Evolutionary conservation across 2,797 vertebrate species (phyloP), one percentile per base, ranked within the genome.

Genomic region (Chaenodraco wilsoni): DNA sequence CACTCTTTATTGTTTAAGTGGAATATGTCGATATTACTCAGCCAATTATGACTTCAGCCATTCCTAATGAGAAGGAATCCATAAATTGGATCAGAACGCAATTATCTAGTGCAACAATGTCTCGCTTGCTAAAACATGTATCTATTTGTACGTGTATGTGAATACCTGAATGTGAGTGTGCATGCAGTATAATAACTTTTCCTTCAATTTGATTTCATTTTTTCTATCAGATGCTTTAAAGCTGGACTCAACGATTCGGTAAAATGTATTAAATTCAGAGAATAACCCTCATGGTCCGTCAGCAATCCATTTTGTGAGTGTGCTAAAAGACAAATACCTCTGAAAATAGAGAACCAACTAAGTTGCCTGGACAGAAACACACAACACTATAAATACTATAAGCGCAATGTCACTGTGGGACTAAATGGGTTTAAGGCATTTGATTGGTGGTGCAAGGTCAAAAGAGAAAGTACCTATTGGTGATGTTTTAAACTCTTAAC

Each of bases 31-130:
- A 9, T 44, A 59, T 66, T 2, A 8, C 43, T 43, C 14, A 1
- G 40, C 16, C 60, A 66, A 63, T 66, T 65, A 61, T 5, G 65
- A 56, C 15, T 27, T 74, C 16, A 60, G 21, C 12, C 9, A 13
- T 17, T 17, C 15, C 7, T 19, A 14, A 59, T 40, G 13, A 40
- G 9, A 56, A 56, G 16, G 0, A 55, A 31, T 43, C 43, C 2
- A 17, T 44, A 19, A 9, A 33, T 9, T 60, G 7, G 17, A 19
- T 44, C 15, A 16, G 10, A 44, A 4, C 9, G n/a, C 11, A 16
- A 15, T 41, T 9, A 17, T 23, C 15, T 37, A 21, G 9, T 51
- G 1, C 5, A 61, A 9, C 15, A 58, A 13, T 3, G 7, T 2
- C 19, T 49, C 23, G 19, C n/a, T 59, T 17, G n/a, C 45, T 17